A percentile compares a stretch with the other conserved stretches of the same genome.
These are phyloP conservation scores for Gonatopus flavifemur DNA, from an alignment of 1,140 invertebrate genomes.

Conservation along the genomic window DNA sequence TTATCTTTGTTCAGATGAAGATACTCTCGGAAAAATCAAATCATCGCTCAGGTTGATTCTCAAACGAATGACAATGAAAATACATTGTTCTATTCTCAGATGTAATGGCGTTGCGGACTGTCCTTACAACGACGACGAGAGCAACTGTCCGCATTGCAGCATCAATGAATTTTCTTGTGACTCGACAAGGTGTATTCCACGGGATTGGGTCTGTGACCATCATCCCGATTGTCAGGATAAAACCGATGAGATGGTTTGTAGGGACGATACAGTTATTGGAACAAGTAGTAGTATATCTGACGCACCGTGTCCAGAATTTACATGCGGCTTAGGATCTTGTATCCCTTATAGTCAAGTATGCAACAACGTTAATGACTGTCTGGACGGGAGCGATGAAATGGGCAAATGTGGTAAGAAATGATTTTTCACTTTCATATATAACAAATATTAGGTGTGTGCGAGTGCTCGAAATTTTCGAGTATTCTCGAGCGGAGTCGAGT, in stretches of 20 bases:
- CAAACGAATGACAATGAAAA: too few species aligned
- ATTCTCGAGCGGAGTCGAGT: too few species aligned
- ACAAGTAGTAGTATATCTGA: neutral
- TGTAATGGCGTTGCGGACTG: conserved; percentile 44
- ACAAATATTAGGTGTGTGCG: too few species aligned
- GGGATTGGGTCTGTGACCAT: conserved; percentile 67
- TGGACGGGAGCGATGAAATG: conserved; percentile 70
- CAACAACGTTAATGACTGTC: conserved; percentile 76
- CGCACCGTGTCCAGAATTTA: conserved; percentile 59
- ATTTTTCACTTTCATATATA: conserved; percentile 11
- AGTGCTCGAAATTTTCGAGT: too few species aligned
- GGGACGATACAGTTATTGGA: neutral
- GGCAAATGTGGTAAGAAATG: conserved; percentile 61
- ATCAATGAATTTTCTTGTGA: conserved; percentile 64
- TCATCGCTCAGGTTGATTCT: too few species aligned
- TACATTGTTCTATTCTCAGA: too few species aligned
- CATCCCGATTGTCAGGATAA: conserved; percentile 70
- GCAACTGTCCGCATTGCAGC: conserved; percentile 63
- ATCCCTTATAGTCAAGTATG: conserved; percentile 69
- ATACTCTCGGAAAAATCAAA: too few species aligned
- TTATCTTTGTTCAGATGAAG: too few species aligned
- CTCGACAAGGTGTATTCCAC: conserved; percentile 66
- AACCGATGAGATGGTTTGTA: conserved; percentile 65
- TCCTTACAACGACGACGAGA: conserved; percentile 74
- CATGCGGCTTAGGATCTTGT: conserved; percentile 68